phyloP scores from a whole-genome alignment of 2,797 vertebrate species.

The Cossypha polioptera region DNA sequence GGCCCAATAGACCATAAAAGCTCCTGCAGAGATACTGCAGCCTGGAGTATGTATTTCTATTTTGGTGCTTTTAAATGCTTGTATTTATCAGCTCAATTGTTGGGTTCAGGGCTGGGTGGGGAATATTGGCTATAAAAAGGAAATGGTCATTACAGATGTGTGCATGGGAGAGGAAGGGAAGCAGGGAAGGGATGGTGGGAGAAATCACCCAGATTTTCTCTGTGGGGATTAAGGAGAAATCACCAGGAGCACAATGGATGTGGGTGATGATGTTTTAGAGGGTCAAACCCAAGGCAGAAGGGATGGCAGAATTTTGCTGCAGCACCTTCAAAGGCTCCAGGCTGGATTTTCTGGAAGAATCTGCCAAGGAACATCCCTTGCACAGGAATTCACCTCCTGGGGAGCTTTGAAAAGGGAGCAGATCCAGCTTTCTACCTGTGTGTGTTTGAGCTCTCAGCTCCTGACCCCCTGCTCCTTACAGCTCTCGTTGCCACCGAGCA shows the following conservation, averaged over 20 bases:
- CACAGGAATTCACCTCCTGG: background rate
- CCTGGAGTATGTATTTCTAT: background rate
- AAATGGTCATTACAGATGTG: background rate
- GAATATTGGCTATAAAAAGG: conserved; percentile 9
- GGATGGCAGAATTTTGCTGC: background rate
- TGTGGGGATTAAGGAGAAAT: background rate
- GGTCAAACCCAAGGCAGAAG: background rate
- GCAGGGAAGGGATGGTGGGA: background rate
- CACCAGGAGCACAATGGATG: background rate
- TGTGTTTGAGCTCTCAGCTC: background rate
- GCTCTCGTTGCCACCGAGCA: background rate
- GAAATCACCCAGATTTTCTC: background rate
- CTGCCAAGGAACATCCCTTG: background rate
- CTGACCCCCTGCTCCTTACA: background rate
- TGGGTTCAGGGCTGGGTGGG: background rate
- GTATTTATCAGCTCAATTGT: conserved; percentile 25
- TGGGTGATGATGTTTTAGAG: background rate
- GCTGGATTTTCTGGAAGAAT: background rate
- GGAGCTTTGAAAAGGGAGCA: background rate
- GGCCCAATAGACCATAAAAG: conserved; percentile 48
- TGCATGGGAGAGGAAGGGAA: background rate
- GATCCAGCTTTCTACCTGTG: background rate
- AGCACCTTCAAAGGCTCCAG: background rate
- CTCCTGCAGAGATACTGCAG: conserved; percentile 10
- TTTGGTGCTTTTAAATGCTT: conserved; percentile 29